Conservation (phyloP, 2,113 vertebrate genomes). For the Condylura cristata region DNA sequence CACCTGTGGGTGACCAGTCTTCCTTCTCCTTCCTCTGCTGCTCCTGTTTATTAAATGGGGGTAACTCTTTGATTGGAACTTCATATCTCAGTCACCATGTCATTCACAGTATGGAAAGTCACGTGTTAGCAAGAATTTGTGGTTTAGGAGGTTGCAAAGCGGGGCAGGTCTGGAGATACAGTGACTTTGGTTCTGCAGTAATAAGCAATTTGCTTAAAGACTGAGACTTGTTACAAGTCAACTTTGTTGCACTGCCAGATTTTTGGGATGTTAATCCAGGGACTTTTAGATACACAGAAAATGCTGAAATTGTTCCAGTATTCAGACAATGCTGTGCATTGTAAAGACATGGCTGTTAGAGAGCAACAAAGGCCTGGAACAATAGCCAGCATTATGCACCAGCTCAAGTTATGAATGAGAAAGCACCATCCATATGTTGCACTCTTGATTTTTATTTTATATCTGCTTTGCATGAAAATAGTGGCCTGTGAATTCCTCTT, state of each 20-base stretch:
- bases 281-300: conserved; percentile 83
- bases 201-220: conserved; percentile 82
- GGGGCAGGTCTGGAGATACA: conserved; percentile 31
- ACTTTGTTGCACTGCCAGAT: conserved; percentile 77
- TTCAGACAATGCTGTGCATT: conserved; percentile 80
- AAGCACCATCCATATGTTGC: conserved; percentile 77
- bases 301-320: conserved; percentile 79
- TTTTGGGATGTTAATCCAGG: conserved; percentile 83
- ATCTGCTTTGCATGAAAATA: conserved; percentile 84
- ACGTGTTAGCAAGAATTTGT: conserved; percentile 16
- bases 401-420: conserved; percentile 82
- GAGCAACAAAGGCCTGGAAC: conserved; percentile 70
- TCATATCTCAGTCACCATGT: background rate
- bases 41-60: background rate
- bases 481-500: conserved; percentile 79
- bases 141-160: conserved; percentile 42
- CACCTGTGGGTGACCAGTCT: background rate
- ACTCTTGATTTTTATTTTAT: conserved; percentile 71
- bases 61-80: background rate
- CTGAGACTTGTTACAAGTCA: conserved; percentile 82
- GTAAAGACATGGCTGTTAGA: conserved; percentile 71
- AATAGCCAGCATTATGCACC: conserved; percentile 65
- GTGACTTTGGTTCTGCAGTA: conserved; percentile 70
- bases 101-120: background rate
- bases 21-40: background rate